Evolutionary conservation across 2,888 invertebrate species (phyloP), one percentile per base, ranked within the genome.

Genomic region (Protodeltote pygarga): DNA sequence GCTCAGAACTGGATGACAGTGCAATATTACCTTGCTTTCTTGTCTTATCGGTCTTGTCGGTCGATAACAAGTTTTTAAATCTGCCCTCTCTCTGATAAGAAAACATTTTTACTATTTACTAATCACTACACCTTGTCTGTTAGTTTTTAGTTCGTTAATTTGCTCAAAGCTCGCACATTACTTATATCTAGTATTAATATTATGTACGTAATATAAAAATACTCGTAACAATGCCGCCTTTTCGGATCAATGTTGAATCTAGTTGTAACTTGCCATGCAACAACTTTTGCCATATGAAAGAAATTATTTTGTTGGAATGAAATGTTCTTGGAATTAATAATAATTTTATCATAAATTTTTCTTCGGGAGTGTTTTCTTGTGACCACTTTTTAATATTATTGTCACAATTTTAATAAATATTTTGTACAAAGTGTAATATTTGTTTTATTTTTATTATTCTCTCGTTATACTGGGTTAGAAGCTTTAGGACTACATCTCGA

Each of bases 361-460:
- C 11, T 44, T 50, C 9, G 17, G 37, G 33, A 50, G 35, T 69
- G 57, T 64, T 50, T 40, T 46, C 27, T 27, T 31, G 32, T 38
- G 49, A 46, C 28, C 24, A 37, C 29, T 35, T 49, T 45, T 41
- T 55, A 45, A 48, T 57, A 47, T 32, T 48, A 38, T 38, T 57
- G 52, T 71, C 45, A 46, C 45, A 37, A 48, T 53, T 54, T 60
- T 20, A 73, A 68, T 71, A 72, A 63, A 72, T 53, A 46, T 66
- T 73, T 68, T 72, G 55, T 72, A 72, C 54, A 72, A 57, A 61
- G 49, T 64, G 29, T 40, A 49, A 25, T 25, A 35, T 23, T 41
- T 28, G 32, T 55, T 69, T 41, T n/a, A 39, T 46, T 48, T 9
- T 3, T 24, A 9, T 35, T 24, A 24, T n/a, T 10, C 5, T 10